These are phyloP conservation scores for Caenorhabditis tropicalis DNA, from an alignment of 1,140 invertebrate species.

Conservation along the genomic window DNA sequence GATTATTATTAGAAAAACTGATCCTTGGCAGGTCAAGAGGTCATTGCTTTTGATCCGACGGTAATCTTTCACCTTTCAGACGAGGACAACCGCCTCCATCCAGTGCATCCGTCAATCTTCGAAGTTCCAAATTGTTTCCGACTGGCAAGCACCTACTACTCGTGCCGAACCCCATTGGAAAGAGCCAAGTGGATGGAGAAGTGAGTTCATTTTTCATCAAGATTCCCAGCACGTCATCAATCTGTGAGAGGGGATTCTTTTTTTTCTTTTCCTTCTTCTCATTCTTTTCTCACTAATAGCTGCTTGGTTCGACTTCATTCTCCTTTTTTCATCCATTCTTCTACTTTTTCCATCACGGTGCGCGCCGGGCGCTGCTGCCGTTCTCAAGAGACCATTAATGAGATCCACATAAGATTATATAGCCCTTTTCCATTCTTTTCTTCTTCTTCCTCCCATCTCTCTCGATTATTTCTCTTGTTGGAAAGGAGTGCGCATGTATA, in stretches of 20 bases:
- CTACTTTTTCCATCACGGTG: background rate
- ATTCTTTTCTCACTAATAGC: background rate
- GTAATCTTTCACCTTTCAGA: constrained; percentile 49
- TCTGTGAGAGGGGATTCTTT: background rate
- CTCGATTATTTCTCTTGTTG: constrained; percentile 12
- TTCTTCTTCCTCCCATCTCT: background rate
- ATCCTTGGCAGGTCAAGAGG: background rate
- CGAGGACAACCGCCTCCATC: constrained; percentile 60
- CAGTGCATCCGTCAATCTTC: constrained; percentile 67
- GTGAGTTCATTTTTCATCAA: constrained; percentile 59
- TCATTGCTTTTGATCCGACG: background rate
- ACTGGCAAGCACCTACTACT: constrained; percentile 63
- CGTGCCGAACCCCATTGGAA: constrained; percentile 63
- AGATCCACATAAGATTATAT: constrained; percentile 41
- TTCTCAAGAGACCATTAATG: constrained; percentile 39
- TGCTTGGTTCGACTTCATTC: too few relatives aligned
- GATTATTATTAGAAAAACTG: background rate
- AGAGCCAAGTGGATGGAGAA: constrained; percentile 67
- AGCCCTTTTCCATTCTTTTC: too few relatives aligned
- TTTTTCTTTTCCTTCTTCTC: background rate
- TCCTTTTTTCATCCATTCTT: constrained; percentile 8
- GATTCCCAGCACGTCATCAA: background rate
- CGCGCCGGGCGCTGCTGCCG: background rate
- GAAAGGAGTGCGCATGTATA: constrained; percentile 4
- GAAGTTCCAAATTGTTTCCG: constrained; percentile 68